Percentiles rank a stretch among this genome's conserved stretches.
phyloP scores from a whole-genome alignment of 2,797 vertebrate species.

The Rhinogobio ventralis region DNA sequence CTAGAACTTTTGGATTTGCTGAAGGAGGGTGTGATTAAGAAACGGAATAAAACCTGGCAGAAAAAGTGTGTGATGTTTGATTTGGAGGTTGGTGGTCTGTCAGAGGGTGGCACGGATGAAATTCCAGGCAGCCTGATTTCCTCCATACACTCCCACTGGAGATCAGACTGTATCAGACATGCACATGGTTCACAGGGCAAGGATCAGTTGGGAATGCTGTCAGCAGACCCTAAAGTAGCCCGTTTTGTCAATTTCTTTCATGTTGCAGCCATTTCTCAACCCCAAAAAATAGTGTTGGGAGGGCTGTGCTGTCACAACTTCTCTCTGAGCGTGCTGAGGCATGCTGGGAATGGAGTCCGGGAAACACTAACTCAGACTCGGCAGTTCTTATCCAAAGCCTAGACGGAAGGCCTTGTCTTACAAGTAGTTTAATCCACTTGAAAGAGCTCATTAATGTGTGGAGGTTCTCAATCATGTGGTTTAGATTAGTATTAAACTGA shows the following conservation, averaged over 20 bases:
- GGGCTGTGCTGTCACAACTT: constrained; percentile 25
- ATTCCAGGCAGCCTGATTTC: constrained; percentile 67
- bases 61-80: not conserved
- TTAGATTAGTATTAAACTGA: not conserved
- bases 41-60: not conserved
- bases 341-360: constrained; percentile 56
- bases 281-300: not conserved
- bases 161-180: constrained; percentile 5
- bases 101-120: constrained; percentile 60
- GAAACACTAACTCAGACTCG: constrained; percentile 37
- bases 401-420: not conserved
- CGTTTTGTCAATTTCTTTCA: not conserved
- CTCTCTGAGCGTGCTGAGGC: constrained; percentile 52
- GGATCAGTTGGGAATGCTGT: not conserved
- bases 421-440: not conserved
- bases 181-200: constrained; percentile 29
- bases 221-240: not conserved
- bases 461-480: not conserved
- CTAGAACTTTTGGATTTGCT: not conserved
- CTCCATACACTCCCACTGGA: constrained; percentile 27
- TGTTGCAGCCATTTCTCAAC: not conserved
- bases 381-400: constrained; percentile 13
- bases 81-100: constrained; percentile 43
- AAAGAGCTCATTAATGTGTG: not conserved
- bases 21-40: not conserved